Percentiles rank a stretch among this genome's conserved stretches.
phyloP scores from a whole-genome alignment of 2,888 invertebrate genomes.

The Herminia tarsipennalis region DNA sequence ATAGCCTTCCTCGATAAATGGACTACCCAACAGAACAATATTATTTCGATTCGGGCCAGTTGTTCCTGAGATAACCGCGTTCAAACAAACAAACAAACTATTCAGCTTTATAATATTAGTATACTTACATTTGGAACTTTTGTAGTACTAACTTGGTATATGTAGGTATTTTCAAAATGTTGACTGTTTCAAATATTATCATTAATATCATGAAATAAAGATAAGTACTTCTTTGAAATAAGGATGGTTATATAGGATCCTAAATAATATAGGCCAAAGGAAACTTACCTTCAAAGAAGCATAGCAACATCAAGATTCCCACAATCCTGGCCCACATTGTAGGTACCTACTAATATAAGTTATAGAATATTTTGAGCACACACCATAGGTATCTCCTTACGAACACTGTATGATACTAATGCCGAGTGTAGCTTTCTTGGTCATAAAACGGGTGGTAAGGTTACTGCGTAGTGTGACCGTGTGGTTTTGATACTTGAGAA shows the following conservation, averaged over 20 bases:
- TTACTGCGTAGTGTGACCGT: slow-evolving; percentile 35
- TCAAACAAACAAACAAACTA: too few species aligned
- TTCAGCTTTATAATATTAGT: too few species aligned
- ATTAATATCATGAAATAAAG: too few species aligned
- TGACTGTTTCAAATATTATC: too few species aligned
- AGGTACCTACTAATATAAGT: slow-evolving; percentile 11
- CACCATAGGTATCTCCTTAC: slow-evolving; percentile 9
- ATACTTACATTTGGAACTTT: too few species aligned
- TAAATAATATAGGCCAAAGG: background rate
- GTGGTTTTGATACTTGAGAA: slow-evolving; percentile 39
- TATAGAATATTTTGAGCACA: background rate
- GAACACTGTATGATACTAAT: slow-evolving; percentile 28
- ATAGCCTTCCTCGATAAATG: too few species aligned
- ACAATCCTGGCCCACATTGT: slow-evolving; percentile 15
- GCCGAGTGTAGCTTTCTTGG: slow-evolving; percentile 36
- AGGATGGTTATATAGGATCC: background rate
- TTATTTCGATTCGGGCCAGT: too few species aligned
- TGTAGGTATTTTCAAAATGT: too few species aligned
- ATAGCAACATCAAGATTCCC: slow-evolving; percentile 9
- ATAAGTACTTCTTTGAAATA: too few species aligned
- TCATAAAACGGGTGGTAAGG: slow-evolving; percentile 7
- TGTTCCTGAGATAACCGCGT: too few species aligned
- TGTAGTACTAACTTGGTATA: too few species aligned
- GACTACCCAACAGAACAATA: too few species aligned
- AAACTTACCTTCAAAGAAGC: slow-evolving; percentile 28